Conservation (phyloP, 1,140 invertebrate genomes). For the Macrocentrus cingulum region DNA sequence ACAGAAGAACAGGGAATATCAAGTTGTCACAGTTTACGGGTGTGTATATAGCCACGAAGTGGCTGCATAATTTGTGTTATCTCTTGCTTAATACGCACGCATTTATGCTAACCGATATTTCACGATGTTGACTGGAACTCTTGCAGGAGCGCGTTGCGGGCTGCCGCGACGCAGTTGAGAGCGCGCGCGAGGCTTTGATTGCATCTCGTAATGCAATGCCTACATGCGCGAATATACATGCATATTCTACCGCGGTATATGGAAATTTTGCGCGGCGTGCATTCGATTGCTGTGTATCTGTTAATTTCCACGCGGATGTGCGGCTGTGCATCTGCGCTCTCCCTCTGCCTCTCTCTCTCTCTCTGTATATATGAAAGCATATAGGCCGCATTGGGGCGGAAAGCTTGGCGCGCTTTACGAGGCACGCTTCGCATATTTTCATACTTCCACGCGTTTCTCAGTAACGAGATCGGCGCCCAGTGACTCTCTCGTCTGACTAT, state of each 20-base stretch:
- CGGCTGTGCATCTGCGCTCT: too few relatives aligned
- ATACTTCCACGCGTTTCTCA: slow-evolving; percentile 24
- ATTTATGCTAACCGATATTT: slow-evolving; percentile 37
- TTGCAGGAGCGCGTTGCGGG: neutral
- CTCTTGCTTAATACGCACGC: slow-evolving; percentile 34
- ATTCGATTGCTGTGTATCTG: neutral
- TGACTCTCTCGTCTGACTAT: slow-evolving; percentile 20
- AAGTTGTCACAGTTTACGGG: slow-evolving; percentile 30
- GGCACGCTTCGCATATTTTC: slow-evolving; percentile 28
- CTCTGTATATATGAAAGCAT: slow-evolving; percentile 7
- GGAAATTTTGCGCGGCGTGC: neutral
- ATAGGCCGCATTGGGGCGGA: slow-evolving; percentile 10
- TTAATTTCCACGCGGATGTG: neutral
- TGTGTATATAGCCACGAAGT: slow-evolving; percentile 25
- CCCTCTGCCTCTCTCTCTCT: too few relatives aligned
- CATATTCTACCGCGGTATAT: neutral
- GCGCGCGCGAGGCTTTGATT: slow-evolving; percentile 29
- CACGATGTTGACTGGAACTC: slow-evolving; percentile 18
- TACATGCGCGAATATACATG: neutral
- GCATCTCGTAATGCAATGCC: slow-evolving; percentile 33
- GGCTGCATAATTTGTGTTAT: slow-evolving; percentile 38
- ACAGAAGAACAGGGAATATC: slow-evolving; percentile 9
- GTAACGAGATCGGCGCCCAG: slow-evolving; percentile 22
- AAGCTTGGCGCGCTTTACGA: slow-evolving; percentile 22
- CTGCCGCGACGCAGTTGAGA: neutral